Base-by-base conservation (phyloP, 2,888 invertebrate genomes). In the Torymus tubicola region DNA sequence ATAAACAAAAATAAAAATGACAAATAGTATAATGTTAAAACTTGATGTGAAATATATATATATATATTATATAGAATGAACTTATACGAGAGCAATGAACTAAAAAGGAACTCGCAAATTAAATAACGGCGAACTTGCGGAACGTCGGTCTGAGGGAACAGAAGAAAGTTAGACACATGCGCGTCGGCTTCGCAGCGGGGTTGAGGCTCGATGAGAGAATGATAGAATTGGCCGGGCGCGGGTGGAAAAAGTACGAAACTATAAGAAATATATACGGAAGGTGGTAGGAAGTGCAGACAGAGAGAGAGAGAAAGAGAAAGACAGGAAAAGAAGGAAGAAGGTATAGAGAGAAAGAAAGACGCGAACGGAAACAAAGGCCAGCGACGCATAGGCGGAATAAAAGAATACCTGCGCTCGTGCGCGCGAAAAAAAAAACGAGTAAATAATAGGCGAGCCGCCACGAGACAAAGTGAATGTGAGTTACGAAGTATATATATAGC, bases 401-500 rank as follows among this genome's bases (percentile, higher is more conserved):
- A 52, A 21, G 61, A 61, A 21, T 18, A 11, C n/a, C 58, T 18
- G 14, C 3, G n/a, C 16, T 4, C 58, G 16, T 16, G n/a, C 58
- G 11, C 61, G 64, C 21, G 2, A 2, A 21, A 2, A 21, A 50
- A 16, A 63, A 50, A 71, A 67, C 69, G 57, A 69, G 69, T 50
- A 50, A n/a, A 31, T 42, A 78, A 60, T 55, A 64, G 67, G 11
- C 50, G 42, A 13, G 42, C 42, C 42, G 42, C 42, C 42, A 42
- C 31, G 72, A 67, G 73, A 69, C 70, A 72, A 77, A 80, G 76
- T 52, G 76, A 81, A 73, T 58, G 77, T 31, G 69, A 67, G 67
- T 65, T 42, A 57, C 11, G 53, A 11, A 50, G 58, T 42, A 42
- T n/a, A n/a, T n/a, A n/a, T 24, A 24, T 42, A 42, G n/a, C 8